phyloP scores from a whole-genome alignment of 1,140 invertebrate species.

The Agraylea sexmaculata region DNA sequence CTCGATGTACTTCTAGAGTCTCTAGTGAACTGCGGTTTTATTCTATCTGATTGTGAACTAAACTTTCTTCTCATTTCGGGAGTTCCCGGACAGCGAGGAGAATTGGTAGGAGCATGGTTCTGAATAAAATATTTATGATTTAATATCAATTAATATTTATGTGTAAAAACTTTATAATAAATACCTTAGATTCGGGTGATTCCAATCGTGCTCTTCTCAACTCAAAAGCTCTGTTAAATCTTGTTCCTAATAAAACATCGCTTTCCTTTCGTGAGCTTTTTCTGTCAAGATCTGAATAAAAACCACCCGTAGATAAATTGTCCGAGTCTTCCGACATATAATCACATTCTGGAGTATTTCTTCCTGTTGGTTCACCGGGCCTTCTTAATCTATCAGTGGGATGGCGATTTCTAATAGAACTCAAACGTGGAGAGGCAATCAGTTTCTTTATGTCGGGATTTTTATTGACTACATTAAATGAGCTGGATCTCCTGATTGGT shows the following conservation, averaged over 20 bases:
- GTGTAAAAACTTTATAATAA: no score
- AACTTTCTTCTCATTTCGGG: conserved; percentile 38
- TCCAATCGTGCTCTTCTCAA: conserved; percentile 28
- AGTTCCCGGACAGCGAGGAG: conserved; percentile 36
- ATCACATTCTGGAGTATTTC: conserved; percentile 18
- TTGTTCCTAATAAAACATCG: conserved; percentile 14
- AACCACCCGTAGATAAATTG: conserved; percentile 20
- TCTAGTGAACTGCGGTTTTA: no score
- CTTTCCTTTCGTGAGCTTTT: conserved; percentile 7
- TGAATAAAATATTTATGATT: no score
- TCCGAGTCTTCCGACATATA: conserved; percentile 20
- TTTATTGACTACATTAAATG: conserved; percentile 36
- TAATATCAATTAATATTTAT: no score
- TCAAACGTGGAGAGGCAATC: no score
- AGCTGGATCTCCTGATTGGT: conserved; percentile 36
- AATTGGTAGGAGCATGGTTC: conserved; percentile 28
- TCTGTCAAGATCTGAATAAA: conserved; percentile 20
- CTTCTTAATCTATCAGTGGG: not conserved
- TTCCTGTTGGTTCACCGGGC: conserved; percentile 2
- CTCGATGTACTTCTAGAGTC: no score
- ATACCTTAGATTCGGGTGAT: conserved; percentile 31
- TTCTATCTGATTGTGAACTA: not conserved
- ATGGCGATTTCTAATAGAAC: no score
- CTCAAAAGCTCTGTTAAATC: conserved; percentile 27
- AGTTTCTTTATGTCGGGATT: conserved; percentile 31